These are phyloP conservation scores for Germaria angustata DNA, from an alignment of 2,888 invertebrate species.

Conservation along the genomic window DNA sequence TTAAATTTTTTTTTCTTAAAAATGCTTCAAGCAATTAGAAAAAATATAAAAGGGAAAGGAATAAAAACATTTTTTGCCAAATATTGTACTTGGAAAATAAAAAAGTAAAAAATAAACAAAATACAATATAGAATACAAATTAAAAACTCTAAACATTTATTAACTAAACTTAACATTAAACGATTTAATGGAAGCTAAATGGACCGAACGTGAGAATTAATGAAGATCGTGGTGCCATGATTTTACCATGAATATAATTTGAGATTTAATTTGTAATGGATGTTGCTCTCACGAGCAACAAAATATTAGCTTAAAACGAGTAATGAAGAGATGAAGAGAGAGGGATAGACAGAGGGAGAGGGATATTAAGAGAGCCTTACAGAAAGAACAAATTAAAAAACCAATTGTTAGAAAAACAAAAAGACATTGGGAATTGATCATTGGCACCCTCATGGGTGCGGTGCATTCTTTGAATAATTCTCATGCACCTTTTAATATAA, in stretches of 20 bases:
- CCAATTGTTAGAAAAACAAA: neutral
- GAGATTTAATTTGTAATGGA: slow-evolving; percentile 45
- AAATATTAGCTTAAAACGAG: neutral
- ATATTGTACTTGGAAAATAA: slow-evolving; percentile 45
- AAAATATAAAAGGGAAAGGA: slow-evolving; percentile 2
- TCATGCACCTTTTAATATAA: slow-evolving; percentile 3
- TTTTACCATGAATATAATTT: slow-evolving; percentile 15
- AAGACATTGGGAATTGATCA: slow-evolving; percentile 65
- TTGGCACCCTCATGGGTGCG: slow-evolving; percentile 66
- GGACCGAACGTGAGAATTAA: slow-evolving; percentile 56
- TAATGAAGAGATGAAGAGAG: slow-evolving; percentile 10
- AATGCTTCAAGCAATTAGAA: slow-evolving; percentile 60
- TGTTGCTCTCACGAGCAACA: neutral
- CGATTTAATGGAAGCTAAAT: slow-evolving; percentile 64
- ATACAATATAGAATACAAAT: slow-evolving; percentile 34
- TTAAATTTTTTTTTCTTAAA: slow-evolving; percentile 8
- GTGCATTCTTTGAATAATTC: neutral
- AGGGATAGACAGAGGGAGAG: neutral
- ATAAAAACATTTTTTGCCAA: slow-evolving; percentile 10
- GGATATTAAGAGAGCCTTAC: neutral
- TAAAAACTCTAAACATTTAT: slow-evolving; percentile 60
- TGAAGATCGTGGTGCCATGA: slow-evolving; percentile 23
- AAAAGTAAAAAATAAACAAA: slow-evolving; percentile 33
- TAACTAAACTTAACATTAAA: slow-evolving; percentile 60
- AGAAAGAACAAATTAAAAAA: slow-evolving; percentile 16